Conservation (phyloP, 2,113 vertebrate species). For the Gymnarchus niloticus region DNA sequence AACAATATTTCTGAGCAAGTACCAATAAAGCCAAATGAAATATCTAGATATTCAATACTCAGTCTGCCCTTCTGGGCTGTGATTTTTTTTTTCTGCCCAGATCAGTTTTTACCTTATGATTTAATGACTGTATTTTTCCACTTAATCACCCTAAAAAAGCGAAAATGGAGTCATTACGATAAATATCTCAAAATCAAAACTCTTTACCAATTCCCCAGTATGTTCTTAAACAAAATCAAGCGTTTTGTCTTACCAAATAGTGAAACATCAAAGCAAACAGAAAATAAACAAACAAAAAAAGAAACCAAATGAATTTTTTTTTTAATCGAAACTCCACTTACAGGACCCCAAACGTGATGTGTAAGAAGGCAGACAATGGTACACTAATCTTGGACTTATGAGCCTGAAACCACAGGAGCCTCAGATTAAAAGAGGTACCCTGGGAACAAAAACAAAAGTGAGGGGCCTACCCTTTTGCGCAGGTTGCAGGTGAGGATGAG, state of each 20-base stretch:
- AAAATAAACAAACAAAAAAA: not conserved
- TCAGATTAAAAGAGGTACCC: not conserved
- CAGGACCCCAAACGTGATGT: no score
- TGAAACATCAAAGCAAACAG: not conserved
- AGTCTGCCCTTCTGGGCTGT: not conserved
- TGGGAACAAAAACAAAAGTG: no score
- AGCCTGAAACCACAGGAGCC: no score
- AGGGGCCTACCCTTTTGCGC: conserved; percentile 83
- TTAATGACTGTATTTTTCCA: not conserved
- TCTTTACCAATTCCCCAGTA: no score
- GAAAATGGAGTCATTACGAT: not conserved
- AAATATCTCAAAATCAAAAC: not conserved
- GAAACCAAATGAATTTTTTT: not conserved
- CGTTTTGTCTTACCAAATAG: no score
- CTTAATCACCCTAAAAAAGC: not conserved
- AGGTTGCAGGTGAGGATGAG: conserved; percentile 95
- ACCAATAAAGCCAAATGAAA: not conserved
- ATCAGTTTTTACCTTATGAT: not conserved
- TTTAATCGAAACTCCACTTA: not conserved
- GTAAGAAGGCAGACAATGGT: no score
- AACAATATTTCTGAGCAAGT: no score
- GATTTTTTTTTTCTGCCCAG: not conserved
- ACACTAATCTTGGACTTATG: no score
- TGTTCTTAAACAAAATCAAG: no score
- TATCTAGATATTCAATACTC: not conserved